Evolutionary conservation across 2,888 invertebrate genomes (phyloP).

Genomic region (Allacma fusca): DNA sequence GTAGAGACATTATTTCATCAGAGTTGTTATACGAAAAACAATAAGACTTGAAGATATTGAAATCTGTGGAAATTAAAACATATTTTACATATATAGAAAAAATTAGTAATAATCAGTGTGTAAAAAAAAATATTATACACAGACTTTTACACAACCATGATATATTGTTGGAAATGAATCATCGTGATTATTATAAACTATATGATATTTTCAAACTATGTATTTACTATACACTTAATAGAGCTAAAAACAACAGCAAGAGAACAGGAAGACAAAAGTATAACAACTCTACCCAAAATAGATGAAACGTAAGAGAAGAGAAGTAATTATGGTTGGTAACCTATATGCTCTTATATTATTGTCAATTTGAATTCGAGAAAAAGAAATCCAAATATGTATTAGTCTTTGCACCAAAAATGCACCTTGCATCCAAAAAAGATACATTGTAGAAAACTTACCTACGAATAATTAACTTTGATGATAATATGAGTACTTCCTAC

Average conservation of each 20-base stretch:
- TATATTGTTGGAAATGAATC: neutral
- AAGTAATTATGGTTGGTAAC: neutral
- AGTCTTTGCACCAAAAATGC: neutral
- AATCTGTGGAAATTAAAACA: neutral
- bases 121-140: neutral
- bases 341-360: slow-evolving; percentile 1
- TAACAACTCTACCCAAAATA: neutral
- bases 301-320: neutral
- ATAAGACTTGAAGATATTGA: neutral
- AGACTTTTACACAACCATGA: neutral
- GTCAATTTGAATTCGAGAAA: neutral
- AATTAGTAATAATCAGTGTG: neutral
- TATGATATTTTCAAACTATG: neutral
- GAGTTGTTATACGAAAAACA: neutral
- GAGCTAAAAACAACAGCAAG: neutral
- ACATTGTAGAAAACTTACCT: neutral
- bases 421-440: neutral
- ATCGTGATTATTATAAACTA: neutral
- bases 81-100: neutral
- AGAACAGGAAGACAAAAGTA: neutral
- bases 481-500: slow-evolving; percentile 16
- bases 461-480: neutral
- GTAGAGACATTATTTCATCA: slow-evolving; percentile 16
- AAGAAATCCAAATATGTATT: neutral
- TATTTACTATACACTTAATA: neutral